A percentile compares a stretch with the other conserved stretches of the same genome.
Evolutionary conservation across 2,797 vertebrate species (phyloP).

Genomic region (Platyrinchus mystaceus): DNA sequence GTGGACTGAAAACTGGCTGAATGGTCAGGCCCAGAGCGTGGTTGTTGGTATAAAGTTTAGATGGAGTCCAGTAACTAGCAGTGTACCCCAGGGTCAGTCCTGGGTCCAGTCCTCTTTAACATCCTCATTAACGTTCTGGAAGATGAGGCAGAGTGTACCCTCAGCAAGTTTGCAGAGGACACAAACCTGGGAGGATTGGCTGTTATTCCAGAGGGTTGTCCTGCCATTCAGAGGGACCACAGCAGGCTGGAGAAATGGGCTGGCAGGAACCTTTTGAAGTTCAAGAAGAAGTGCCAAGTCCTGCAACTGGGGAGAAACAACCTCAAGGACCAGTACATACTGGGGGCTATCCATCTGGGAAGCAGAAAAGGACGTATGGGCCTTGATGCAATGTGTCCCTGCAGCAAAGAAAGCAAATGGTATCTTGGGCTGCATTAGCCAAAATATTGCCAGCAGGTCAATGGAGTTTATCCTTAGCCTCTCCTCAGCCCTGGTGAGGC

Average conservation of each 20-base stretch:
- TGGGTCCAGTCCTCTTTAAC: neutral
- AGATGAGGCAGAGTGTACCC: neutral
- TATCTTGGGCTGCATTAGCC: fast-evolving
- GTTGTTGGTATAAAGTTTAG: neutral
- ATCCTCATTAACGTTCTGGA: fast-evolving
- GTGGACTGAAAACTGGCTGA: neutral
- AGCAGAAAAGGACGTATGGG: neutral
- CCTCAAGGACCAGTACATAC: neutral
- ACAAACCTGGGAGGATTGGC: neutral
- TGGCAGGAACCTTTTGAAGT: neutral
- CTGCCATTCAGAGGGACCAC: neutral
- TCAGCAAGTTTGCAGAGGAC: neutral
- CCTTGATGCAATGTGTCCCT: neutral
- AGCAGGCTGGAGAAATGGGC: neutral
- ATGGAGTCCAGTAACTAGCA: neutral
- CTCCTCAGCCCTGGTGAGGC: neutral
- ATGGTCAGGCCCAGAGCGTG: neutral
- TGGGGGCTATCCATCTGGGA: neutral
- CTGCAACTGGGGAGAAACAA: neutral
- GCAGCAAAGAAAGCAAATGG: neutral
- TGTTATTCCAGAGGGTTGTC: neutral
- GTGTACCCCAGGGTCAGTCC: neutral
- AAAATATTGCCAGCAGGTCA: neutral
- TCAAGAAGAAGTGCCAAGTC: neutral
- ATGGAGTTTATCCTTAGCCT: neutral